Conservation (phyloP, 1,140 invertebrate species). For the Bombus polaris region DNA sequence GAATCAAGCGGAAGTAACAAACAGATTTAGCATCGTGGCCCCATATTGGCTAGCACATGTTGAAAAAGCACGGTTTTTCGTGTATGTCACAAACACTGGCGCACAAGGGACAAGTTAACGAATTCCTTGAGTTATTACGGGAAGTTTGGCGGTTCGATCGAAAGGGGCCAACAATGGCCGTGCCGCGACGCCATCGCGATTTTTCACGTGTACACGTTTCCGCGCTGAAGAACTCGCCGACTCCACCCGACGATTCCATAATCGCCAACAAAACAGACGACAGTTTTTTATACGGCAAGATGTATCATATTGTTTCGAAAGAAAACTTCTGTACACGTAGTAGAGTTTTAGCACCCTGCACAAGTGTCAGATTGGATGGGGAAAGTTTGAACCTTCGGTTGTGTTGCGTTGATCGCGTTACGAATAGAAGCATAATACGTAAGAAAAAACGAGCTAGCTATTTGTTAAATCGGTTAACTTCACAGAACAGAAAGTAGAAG, state of each 20-base stretch:
- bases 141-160: constrained; percentile 60
- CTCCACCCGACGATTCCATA: background rate
- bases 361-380: background rate
- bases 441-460: no score
- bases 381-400: background rate
- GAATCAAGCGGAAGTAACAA: constrained; percentile 67
- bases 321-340: constrained; percentile 6
- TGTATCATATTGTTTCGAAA: constrained; percentile 18
- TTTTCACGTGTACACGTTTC: constrained; percentile 31
- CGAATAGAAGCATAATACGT: background rate
- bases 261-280: background rate
- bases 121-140: constrained; percentile 67
- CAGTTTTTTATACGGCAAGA: background rate
- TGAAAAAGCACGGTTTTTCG: constrained; percentile 43
- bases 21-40: constrained; percentile 62
- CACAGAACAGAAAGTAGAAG: no score
- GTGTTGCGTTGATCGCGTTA: background rate
- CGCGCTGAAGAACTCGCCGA: background rate
- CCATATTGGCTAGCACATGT: background rate
- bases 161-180: background rate
- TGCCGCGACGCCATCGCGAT: constrained; percentile 39
- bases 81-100: background rate
- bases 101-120: constrained; percentile 52
- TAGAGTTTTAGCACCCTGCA: background rate
- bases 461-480: background rate